Evolutionary conservation across 2,797 vertebrate species (phyloP).

Genomic region (Melanotaenia maccullochi): DNA sequence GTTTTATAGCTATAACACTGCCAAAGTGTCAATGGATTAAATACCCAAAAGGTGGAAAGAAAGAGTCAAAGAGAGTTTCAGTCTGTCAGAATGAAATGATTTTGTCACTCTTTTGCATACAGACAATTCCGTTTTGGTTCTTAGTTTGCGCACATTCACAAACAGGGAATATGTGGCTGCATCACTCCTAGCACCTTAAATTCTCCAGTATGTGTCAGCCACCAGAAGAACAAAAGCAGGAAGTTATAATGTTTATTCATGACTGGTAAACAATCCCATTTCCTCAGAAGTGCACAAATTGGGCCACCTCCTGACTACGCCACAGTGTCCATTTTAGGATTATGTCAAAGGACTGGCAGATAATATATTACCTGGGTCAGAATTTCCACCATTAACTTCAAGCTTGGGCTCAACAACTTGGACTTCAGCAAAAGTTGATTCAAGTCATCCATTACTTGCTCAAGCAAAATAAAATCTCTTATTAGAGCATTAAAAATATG

Average conservation of each 20-base stretch:
- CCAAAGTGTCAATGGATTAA: slow-evolving; percentile 9
- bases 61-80: slow-evolving; percentile 12
- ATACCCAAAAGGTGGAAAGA: not conserved
- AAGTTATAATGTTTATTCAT: slow-evolving; percentile 76
- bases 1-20: not conserved
- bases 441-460: slow-evolving; percentile 19
- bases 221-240: slow-evolving; percentile 80
- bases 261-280: slow-evolving; percentile 77
- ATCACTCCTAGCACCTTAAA: slow-evolving; percentile 51
- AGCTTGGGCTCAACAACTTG: not conserved
- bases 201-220: slow-evolving; percentile 38
- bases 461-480: slow-evolving; percentile 12
- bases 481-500: not conserved
- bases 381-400: slow-evolving; percentile 25
- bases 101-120: slow-evolving; percentile 23
- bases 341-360: slow-evolving; percentile 15
- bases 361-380: slow-evolving; percentile 23
- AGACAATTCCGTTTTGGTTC: slow-evolving; percentile 34
- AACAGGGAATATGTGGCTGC: slow-evolving; percentile 7
- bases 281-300: slow-evolving; percentile 70
- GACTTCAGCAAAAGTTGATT: not conserved
- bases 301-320: slow-evolving; percentile 71
- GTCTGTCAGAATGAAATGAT: slow-evolving; percentile 22
- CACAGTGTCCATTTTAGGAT: slow-evolving; percentile 45
- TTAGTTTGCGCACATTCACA: slow-evolving; percentile 9